These are phyloP conservation scores for Tiliqua scincoides DNA, from an alignment of 2,113 vertebrate genomes.

Conservation along the genomic window DNA sequence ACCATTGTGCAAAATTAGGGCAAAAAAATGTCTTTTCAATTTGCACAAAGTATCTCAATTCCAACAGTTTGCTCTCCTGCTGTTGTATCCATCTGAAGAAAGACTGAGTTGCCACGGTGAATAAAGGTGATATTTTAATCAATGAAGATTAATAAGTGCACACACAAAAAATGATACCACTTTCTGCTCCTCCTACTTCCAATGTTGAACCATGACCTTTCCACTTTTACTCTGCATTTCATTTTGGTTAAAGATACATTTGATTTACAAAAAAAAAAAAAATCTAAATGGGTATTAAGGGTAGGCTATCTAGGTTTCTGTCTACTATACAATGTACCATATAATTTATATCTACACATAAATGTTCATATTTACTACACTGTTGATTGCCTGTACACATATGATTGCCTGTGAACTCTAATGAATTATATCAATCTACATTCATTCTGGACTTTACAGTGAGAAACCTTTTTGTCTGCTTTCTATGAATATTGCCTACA, in stretches of 20 bases:
- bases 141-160: constrained; percentile 68
- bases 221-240: constrained; percentile 67
- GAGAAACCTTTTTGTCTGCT: not conserved
- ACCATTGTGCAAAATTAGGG: constrained; percentile 75
- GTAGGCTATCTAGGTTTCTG: constrained; percentile 59
- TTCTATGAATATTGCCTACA: not conserved
- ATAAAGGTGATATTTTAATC: constrained; percentile 75
- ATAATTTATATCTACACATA: too few species aligned
- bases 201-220: constrained; percentile 70
- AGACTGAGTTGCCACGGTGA: constrained; percentile 65
- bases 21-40: constrained; percentile 76
- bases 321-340: constrained; percentile 38
- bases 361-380: too few species aligned
- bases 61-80: constrained; percentile 76
- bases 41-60: constrained; percentile 74
- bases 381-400: too few species aligned
- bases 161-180: constrained; percentile 66
- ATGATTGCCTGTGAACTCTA: constrained; percentile 20
- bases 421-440: not conserved
- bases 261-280: constrained; percentile 55
- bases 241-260: constrained; percentile 72
- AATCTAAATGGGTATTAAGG: constrained; percentile 58
- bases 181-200: constrained; percentile 70
- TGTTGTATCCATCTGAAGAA: constrained; percentile 73
- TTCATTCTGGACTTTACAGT: not conserved